Percentiles rank a stretch among this genome's conserved stretches.
Conservation (phyloP, 2,113 vertebrate species). For the Macrotis lagotis region DNA sequence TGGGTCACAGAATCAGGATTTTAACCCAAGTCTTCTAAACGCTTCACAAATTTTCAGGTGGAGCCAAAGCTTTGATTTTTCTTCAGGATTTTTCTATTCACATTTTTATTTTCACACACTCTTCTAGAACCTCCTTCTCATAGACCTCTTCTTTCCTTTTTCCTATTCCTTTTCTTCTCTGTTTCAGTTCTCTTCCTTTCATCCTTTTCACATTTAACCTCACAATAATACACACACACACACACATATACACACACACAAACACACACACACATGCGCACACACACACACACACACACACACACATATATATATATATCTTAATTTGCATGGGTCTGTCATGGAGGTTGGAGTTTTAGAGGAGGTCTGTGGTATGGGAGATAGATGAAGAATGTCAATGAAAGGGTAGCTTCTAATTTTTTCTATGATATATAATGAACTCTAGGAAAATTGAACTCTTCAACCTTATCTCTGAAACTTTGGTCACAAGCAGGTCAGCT, state of each 20-base stretch:
- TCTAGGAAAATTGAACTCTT: not conserved
- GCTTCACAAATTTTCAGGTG: not conserved
- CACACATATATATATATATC: not conserved
- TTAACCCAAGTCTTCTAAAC: not conserved
- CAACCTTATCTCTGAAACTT: not conserved
- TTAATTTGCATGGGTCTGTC: not conserved
- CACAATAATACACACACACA: not conserved
- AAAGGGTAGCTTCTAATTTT: not conserved
- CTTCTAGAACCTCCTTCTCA: fast-evolving
- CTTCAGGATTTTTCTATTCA: not conserved
- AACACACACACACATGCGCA: not conserved
- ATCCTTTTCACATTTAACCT: not conserved
- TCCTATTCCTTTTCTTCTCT: not conserved
- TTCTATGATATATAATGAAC: not conserved
- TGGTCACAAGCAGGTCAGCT: not conserved
- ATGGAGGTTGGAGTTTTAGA: not conserved
- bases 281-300: not conserved
- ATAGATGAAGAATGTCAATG: not conserved
- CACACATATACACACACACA: not conserved
- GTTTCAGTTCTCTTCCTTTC: not conserved
- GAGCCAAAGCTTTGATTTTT: not conserved
- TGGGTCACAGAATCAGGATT: not conserved
- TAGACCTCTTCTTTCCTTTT: not conserved
- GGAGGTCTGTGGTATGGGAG: not conserved
- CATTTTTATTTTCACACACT: not conserved